Conservation (phyloP, 2,797 vertebrate species). For the Manis crassicaudata region DNA sequence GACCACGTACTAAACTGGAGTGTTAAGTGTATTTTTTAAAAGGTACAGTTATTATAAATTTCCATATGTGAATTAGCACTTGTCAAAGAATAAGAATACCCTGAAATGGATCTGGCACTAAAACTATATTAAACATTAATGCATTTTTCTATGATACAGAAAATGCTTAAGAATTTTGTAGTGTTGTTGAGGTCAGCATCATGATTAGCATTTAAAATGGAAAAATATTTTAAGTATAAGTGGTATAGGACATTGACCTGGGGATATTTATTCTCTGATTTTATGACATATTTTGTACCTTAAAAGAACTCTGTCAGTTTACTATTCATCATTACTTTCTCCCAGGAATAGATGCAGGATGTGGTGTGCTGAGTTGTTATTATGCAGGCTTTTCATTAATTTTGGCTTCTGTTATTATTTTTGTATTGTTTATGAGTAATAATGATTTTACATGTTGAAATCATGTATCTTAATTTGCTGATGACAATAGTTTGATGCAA, state of each 20-base stretch:
- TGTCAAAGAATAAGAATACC: slow-evolving; percentile 21
- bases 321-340: background rate
- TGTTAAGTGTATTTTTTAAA: background rate
- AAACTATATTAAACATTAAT: slow-evolving; percentile 43
- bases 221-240: background rate
- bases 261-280: background rate
- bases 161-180: slow-evolving; percentile 21
- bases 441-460: slow-evolving; percentile 32
- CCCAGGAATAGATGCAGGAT: background rate
- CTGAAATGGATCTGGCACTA: slow-evolving; percentile 20
- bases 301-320: background rate
- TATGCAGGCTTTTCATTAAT: background rate
- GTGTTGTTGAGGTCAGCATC: slow-evolving; percentile 6
- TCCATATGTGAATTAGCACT: slow-evolving; percentile 23
- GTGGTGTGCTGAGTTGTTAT: background rate
- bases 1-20: background rate
- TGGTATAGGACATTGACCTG: background rate
- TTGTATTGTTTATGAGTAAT: slow-evolving; percentile 21
- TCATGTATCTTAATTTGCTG: background rate
- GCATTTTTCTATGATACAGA: slow-evolving; percentile 31
- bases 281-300: background rate
- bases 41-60: slow-evolving; percentile 29
- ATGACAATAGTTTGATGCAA: background rate
- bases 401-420: background rate
- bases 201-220: background rate